Percentiles rank a stretch among this genome's conserved stretches.
Evolutionary conservation across 2,888 invertebrate genomes (phyloP).

Genomic region (Sesia bembeciformis): DNA sequence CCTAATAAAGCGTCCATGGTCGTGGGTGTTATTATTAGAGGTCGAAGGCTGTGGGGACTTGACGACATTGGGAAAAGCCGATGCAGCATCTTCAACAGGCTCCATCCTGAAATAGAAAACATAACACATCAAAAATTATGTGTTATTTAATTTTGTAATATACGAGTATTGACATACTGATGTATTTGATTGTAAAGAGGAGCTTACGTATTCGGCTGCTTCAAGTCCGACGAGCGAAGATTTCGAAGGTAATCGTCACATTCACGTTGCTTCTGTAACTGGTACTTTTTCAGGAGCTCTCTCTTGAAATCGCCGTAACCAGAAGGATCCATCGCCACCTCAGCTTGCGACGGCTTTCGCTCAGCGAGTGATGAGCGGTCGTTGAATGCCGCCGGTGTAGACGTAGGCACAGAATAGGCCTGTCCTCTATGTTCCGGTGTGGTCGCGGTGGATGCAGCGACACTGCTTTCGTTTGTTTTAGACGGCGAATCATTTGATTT

Average conservation of each 20-base stretch:
- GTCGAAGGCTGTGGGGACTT: constrained; percentile 15
- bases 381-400: constrained; percentile 81
- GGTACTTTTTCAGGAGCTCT: constrained; percentile 86
- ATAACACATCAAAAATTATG: neutral
- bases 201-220: constrained; percentile 26
- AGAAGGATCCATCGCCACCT: constrained; percentile 15
- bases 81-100: constrained; percentile 23
- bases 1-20: neutral
- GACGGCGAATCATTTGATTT: constrained; percentile 3
- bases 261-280: constrained; percentile 82
- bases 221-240: constrained; percentile 52
- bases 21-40: neutral
- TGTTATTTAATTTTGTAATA: no score
- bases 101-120: constrained; percentile 39
- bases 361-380: constrained; percentile 55
- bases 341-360: constrained; percentile 36
- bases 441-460: constrained; percentile 68
- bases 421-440: constrained; percentile 80
- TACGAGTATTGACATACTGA: no score
- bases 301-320: constrained; percentile 64
- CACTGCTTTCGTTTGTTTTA: constrained; percentile 44
- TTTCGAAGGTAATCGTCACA: constrained; percentile 65
- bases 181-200: neutral
- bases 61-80: constrained; percentile 27
- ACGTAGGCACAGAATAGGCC: constrained; percentile 75